These are phyloP conservation scores for Intellagama lesueurii DNA, from an alignment of 2,797 vertebrate species.

Conservation along the genomic window DNA sequence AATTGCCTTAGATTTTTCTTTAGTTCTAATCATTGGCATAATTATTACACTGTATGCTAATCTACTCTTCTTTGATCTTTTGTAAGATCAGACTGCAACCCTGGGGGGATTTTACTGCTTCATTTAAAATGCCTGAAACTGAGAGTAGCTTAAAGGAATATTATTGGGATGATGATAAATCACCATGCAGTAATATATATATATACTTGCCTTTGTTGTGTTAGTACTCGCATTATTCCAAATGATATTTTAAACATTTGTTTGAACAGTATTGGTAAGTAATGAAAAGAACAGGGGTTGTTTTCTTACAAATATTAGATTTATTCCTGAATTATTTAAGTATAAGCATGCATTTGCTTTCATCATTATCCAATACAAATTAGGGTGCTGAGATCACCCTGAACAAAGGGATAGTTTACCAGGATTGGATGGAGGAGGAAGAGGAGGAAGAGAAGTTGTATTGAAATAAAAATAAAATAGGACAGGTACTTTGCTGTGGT, in stretches of 20 bases:
- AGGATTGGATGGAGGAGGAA: not conserved
- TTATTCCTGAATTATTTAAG: not conserved
- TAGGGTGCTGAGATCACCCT: not conserved
- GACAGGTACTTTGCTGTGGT: not conserved
- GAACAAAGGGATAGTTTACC: not conserved
- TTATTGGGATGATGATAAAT: not conserved
- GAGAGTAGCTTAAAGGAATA: not conserved
- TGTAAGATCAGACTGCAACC: conserved; percentile 26
- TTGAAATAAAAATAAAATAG: not conserved
- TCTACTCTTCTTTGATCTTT: conserved; percentile 49
- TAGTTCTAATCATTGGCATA: conserved; percentile 43
- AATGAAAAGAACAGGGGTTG: not conserved
- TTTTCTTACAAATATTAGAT: not conserved
- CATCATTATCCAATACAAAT: conserved; percentile 2
- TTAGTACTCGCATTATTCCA: not conserved
- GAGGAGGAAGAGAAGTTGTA: not conserved
- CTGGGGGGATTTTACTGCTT: conserved; percentile 16
- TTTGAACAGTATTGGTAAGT: not conserved
- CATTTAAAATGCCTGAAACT: not conserved
- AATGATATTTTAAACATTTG: conserved; percentile 20
- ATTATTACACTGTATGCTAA: conserved; percentile 28
- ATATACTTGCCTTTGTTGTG: not conserved
- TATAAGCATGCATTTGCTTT: not conserved
- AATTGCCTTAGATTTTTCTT: conserved; percentile 26
- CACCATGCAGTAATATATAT: not conserved